Evolutionary conservation across 1,140 invertebrate genomes (phyloP), one percentile per base, ranked within the genome.

Genomic region (Sitophilus oryzae): DNA sequence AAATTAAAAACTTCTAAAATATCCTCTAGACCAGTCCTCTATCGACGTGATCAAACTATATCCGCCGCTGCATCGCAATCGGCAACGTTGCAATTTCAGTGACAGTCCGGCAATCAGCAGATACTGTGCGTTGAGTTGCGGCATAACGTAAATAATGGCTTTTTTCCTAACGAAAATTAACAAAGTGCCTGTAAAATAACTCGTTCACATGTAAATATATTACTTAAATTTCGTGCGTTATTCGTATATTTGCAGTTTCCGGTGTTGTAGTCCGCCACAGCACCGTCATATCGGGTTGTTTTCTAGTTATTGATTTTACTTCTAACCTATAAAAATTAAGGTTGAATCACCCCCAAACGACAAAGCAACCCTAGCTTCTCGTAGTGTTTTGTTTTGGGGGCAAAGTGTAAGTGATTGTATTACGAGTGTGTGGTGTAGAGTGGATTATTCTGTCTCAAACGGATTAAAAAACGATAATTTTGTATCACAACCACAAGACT

Each of bases 31-130:
- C 43, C 35, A 52, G 37, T 11, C 22, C 50, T 63, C 30, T 43
- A 53, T 65, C 45, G 53, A 58, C 56, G 15, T 20, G 50, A 52
- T 61, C 56, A 50, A 37, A 58, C 53, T 55, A 59, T 18, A 54
- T 60, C 59, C 51, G 35, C n/a, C 14, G 54, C 30, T 52, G 34
- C 48, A 38, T 47, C 47, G 48, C 48, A 42, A 55, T 58, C 58
- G 62, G 62, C 62, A 64, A 64, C 62, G 52, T 60, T 64, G 62
- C 60, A 62, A 45, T 49, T 55, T 47, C 21, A 52, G 41, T 35
- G 57, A 52, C 60, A 64, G 62, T 62, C 56, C 57, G 52, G 53
- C 14, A 56, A 56, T 38, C 23, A 18, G 53, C 37, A 49, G 9
- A 4, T 22, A 42, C 25, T 37, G 20, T 56, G 53, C 38, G 45